Conservation (phyloP, 2,888 invertebrate species). For the Melipona bicolor region DNA sequence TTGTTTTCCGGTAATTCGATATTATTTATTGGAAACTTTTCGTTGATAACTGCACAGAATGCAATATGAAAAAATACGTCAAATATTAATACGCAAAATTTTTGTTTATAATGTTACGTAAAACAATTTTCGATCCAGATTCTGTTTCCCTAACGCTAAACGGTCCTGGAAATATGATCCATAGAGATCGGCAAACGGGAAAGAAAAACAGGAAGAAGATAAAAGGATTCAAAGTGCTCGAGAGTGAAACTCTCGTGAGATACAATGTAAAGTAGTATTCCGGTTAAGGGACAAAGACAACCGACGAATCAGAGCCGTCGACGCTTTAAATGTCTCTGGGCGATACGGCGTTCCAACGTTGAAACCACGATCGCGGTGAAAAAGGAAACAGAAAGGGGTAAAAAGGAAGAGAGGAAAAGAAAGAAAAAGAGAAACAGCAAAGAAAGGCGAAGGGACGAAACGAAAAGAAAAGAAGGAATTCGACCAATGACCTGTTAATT, state of each 20-base stretch:
- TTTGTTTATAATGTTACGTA: too few species aligned
- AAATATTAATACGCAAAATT: too few species aligned
- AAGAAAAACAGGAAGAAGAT: neutral
- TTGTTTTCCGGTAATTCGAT: too few species aligned
- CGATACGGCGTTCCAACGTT: neutral
- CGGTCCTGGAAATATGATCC: slow-evolving; percentile 1
- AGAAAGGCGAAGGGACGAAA: neutral
- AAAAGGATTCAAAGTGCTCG: neutral
- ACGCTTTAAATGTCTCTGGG: neutral
- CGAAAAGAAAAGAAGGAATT: neutral
- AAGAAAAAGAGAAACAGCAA: too few species aligned
- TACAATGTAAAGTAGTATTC: slow-evolving; percentile 20
- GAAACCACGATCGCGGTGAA: neutral
- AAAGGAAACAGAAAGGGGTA: neutral
- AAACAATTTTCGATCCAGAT: too few species aligned
- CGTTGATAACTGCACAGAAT: too few species aligned
- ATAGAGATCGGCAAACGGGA: too few species aligned
- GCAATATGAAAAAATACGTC: too few species aligned
- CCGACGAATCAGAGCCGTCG: slow-evolving; percentile 16
- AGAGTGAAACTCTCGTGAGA: neutral
- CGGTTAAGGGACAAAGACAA: neutral
- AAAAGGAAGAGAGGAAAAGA: neutral
- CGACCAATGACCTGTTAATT: slow-evolving; percentile 30
- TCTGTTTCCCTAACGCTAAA: too few species aligned
- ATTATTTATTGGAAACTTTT: too few species aligned